These are phyloP conservation scores for Nemurella pictetii DNA, from an alignment of 2,888 invertebrate species.

Conservation along the genomic window DNA sequence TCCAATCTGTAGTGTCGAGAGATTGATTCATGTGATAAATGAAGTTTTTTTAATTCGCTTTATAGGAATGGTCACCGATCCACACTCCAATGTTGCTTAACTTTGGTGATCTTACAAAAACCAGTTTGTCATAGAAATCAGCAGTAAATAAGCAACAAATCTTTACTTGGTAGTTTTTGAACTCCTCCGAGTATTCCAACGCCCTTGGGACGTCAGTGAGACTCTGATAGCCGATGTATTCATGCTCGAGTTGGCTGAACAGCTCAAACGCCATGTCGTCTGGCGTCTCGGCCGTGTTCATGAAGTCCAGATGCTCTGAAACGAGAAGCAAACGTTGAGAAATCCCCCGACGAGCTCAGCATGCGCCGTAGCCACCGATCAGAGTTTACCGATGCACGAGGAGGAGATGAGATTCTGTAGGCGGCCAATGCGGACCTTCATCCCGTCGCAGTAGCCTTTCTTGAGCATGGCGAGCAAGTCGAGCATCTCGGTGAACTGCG, in stretches of 20 bases:
- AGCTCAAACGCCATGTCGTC: slow-evolving; percentile 75
- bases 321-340: too few species aligned
- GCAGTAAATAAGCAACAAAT: not conserved
- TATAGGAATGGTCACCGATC: too few species aligned
- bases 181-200: slow-evolving; percentile 70
- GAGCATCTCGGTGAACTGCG: slow-evolving; percentile 94
- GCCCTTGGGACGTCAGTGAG: slow-evolving; percentile 91
- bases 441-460: slow-evolving; percentile 93
- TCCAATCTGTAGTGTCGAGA: too few species aligned
- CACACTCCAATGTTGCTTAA: too few species aligned
- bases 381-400: slow-evolving; percentile 80
- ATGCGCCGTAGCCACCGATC: not conserved
- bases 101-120: too few species aligned
- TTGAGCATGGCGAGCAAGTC: slow-evolving; percentile 95
- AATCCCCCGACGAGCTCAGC: too few species aligned
- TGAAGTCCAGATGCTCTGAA: slow-evolving; percentile 94
- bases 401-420: slow-evolving; percentile 96
- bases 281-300: slow-evolving; percentile 74
- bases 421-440: slow-evolving; percentile 92
- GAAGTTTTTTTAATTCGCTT: too few species aligned
- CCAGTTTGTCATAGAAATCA: not conserved
- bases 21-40: too few species aligned
- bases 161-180: slow-evolving; percentile 56
- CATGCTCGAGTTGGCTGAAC: slow-evolving; percentile 87
- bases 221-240: slow-evolving; percentile 93